phyloP scores from a whole-genome alignment of 2,888 invertebrate species.

The Drosophila setosimentum region DNA sequence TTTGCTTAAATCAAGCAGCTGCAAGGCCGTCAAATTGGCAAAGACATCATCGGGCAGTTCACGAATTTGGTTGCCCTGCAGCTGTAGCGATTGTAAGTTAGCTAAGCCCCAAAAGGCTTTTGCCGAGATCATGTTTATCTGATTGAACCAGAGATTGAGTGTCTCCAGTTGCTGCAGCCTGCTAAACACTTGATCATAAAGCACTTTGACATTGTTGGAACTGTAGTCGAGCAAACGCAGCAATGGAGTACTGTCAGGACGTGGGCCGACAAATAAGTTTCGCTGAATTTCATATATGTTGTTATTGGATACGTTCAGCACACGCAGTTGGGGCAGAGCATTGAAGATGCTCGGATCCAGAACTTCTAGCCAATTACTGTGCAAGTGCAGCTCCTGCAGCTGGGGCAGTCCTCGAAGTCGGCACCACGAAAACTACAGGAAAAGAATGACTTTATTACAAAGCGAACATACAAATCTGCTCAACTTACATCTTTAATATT shows the following conservation, averaged over 20 bases:
- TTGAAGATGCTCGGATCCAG: conserved; percentile 75
- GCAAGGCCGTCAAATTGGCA: conserved; percentile 65
- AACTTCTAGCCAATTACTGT: conserved; percentile 68
- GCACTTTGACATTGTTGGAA: conserved; percentile 71
- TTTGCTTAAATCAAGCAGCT: conserved; percentile 72
- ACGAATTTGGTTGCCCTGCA: conserved; percentile 76
- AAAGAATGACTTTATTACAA: neutral
- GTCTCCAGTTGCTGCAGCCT: conserved; percentile 63
- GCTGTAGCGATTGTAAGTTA: conserved; percentile 67
- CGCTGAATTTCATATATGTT: conserved; percentile 66
- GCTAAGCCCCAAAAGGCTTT: conserved; percentile 66
- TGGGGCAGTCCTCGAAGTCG: conserved; percentile 61
- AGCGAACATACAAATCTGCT: neutral
- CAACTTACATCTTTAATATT: conserved; percentile 72
- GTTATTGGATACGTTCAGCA: conserved; percentile 78
- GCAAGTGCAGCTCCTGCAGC: conserved; percentile 70
- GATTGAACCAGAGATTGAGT: conserved; percentile 78
- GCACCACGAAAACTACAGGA: conserved; percentile 68
- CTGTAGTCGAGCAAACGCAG: conserved; percentile 76
- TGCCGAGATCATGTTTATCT: conserved; percentile 61
- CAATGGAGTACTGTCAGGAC: conserved; percentile 20
- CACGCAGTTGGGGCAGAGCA: conserved; percentile 62
- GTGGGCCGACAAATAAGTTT: conserved; percentile 67
- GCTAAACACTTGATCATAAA: conserved; percentile 66
- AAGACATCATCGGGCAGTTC: conserved; percentile 70